phyloP scores from a whole-genome alignment of 2,888 invertebrate species.

The Hyposoter didymator region DNA sequence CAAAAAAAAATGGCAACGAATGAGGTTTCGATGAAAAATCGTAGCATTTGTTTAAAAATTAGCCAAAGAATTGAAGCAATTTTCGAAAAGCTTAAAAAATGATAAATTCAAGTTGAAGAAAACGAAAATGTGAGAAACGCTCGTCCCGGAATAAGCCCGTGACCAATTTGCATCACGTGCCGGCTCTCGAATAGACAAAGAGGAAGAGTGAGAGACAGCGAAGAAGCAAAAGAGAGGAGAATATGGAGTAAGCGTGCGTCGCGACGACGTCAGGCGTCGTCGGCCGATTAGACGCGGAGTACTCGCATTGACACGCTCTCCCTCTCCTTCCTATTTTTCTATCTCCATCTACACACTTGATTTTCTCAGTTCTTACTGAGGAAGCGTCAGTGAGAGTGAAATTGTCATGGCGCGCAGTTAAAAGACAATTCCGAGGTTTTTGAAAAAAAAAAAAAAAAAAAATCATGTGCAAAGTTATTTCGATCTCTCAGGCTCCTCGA shows the following conservation, averaged over 20 bases:
- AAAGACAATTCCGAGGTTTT: conserved; percentile 11
- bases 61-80: conserved; percentile 1
- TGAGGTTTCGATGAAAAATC: neutral
- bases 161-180: conserved; percentile 79
- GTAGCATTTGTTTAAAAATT: neutral
- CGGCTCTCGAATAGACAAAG: conserved; percentile 48
- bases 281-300: conserved; percentile 80
- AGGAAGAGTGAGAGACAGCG: conserved; percentile 8
- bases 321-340: conserved; percentile 6
- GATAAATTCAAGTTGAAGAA: conserved; percentile 15
- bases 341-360: conserved; percentile 17
- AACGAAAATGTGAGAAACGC: conserved; percentile 17
- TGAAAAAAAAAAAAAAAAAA: conserved; percentile 8
- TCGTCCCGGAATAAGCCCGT: conserved; percentile 79
- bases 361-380: conserved; percentile 9
- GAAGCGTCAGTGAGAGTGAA: conserved; percentile 4
- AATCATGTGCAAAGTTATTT: conserved; percentile 41
- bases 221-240: neutral
- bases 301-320: conserved; percentile 66
- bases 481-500: neutral
- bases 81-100: neutral
- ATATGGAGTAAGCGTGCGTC: conserved; percentile 71
- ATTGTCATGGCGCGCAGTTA: conserved; percentile 25
- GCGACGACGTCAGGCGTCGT: conserved; percentile 81
- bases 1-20: neutral